A percentile compares a stretch with the other conserved stretches of the same genome.
These are phyloP conservation scores for Pseudolaguvia tuberculata DNA, from an alignment of 2,113 vertebrate species.

Conservation along the genomic window DNA sequence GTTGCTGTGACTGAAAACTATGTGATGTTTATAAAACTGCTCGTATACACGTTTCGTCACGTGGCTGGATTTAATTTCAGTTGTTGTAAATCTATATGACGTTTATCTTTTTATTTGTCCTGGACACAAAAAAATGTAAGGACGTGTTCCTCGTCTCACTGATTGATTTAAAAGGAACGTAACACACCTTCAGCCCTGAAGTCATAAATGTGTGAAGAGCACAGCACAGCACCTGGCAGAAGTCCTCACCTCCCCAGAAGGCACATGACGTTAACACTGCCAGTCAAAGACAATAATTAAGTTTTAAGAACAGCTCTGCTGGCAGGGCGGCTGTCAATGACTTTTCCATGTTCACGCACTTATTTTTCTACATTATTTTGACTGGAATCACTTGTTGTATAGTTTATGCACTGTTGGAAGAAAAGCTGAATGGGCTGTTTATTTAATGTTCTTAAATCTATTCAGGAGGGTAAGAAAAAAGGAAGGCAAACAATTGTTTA, in stretches of 20 bases:
- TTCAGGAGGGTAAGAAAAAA: not conserved
- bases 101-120: not conserved
- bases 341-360: not conserved
- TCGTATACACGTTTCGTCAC: not conserved
- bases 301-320: not conserved
- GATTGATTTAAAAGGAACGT: slow-evolving; percentile 14
- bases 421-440: not conserved
- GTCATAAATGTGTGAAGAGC: slow-evolving; percentile 1
- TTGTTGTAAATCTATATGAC: not conserved
- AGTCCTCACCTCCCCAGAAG: not conserved
- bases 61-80: not conserved
- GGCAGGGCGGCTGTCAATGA: not conserved
- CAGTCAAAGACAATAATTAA: not conserved
- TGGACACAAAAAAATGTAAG: not conserved
- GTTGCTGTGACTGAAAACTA: slow-evolving; percentile 1
- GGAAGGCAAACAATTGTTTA: not conserved
- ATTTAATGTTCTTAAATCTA: not conserved
- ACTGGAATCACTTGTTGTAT: not conserved
- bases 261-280: not conserved
- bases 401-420: not conserved
- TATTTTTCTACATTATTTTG: not conserved
- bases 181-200: slow-evolving; percentile 17
- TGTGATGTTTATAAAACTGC: slow-evolving; percentile 14
- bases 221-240: slow-evolving; percentile 6
- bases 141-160: not conserved